Evolutionary conservation across 1,140 invertebrate genomes (phyloP), one percentile per base, ranked within the genome.

Genomic region (Nilaparvata lugens): DNA sequence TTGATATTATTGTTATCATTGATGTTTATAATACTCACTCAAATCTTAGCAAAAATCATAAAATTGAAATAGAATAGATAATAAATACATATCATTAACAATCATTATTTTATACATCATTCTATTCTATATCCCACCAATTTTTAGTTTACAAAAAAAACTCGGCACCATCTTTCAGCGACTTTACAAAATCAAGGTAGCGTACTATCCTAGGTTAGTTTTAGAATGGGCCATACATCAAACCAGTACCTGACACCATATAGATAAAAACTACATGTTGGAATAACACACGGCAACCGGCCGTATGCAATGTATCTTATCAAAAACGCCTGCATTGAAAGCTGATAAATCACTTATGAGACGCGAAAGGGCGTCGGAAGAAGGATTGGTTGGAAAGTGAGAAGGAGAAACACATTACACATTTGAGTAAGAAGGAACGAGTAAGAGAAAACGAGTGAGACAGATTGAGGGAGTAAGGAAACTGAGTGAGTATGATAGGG

Each of bases 381-480:
- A 45, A 31, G 40, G 56, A 48, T 40, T 24, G 40, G 51, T 28
- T 4, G 4, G 55, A 55, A 35, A 51, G 31, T 25, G 28, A 35
- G 43, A 54, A n/a, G 16, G 28, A 48, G 45, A 48, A 16, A 48
- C 2, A n/a, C n/a, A n/a, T n/a, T n/a, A n/a, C n/a, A n/a, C n/a
- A n/a, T n/a, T n/a, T n/a, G n/a, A n/a, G n/a, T n/a, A n/a, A 19
- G 31, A 38, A 13, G 19, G 59, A 62, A 53, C 57, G 23, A 28
- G 52, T 48, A 14, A 24, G 55, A 58, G 52, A 55, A 52, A 58
- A 24, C 35, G 43, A 24, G 31, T 24, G 55, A 48, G 45, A 11
- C 11, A 9, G n/a, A 62, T 25, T 56, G 55, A 56, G 61, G 61
- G 53, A 42, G 16, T 21, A 14, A 45, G 4, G 54, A 56, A 55